Evolutionary conservation across 2,797 vertebrate genomes (phyloP), one percentile per base, ranked within the genome.

Genomic region (Notolabrus celidotus): DNA sequence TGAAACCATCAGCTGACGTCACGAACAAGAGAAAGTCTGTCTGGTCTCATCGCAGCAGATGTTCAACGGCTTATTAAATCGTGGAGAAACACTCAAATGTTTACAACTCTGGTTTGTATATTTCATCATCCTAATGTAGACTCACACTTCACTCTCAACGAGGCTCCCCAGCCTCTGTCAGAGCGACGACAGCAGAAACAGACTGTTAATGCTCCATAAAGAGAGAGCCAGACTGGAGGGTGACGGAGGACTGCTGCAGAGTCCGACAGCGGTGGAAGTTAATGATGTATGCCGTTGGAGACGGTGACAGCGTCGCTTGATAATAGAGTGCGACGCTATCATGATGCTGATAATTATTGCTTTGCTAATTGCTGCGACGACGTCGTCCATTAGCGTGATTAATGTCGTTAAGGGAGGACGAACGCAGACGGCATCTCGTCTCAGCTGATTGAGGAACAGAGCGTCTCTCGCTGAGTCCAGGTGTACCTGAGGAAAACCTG

Each of bases 301-400:
- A 79, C 64, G 42, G 36, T 67, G 85, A 87, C 79, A 79, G 74
- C 79, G 67, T 72, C 74, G n/a, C 73, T 69, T 77, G 83, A 93
- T 87, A 82, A 86, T 80, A 58, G 49, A 47, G 61, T 62, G 69
- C 74, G 78, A 86, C 83, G 55, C 70, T 10, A 38, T 57, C 73
- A 71, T 65, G 52, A 84, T 87, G 80, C 77, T 77, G 77, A 82
- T 84, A 82, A 86, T 89, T 82, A 88, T 82, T 88, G 71, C 88
- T 80, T 66, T 71, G 77, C 79, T 90, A 91, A 92, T 92, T 89
- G 86, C 77, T 80, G 76, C 58, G 71, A 82, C 38, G 73, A 86
- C 87, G 54, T 76, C 59, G 65, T 74, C 82, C 87, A 88, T 92
- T 85, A 89, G 63, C 27, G 54, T 91, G 82, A 90, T 90, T 86